A percentile compares a stretch with the other conserved stretches of the same genome.
phyloP scores from a whole-genome alignment of 1,140 invertebrate species.

The Drosophila triauraria region DNA sequence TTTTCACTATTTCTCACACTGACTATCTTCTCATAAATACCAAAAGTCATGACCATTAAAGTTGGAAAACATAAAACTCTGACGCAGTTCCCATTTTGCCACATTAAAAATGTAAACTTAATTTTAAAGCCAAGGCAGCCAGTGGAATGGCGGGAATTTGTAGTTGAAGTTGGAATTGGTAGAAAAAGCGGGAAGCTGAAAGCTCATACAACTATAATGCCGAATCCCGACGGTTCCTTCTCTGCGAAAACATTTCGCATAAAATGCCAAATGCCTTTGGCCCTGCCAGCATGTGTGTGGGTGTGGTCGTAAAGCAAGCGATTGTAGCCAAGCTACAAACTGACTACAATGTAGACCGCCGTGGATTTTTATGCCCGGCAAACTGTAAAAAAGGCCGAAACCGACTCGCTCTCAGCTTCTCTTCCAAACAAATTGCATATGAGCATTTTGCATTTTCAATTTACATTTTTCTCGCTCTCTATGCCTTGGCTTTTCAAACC shows the following conservation, averaged over 20 bases:
- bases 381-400: slow-evolving; percentile 58
- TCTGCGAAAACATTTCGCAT: slow-evolving; percentile 73
- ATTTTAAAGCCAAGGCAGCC: slow-evolving; percentile 62
- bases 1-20: slow-evolving; percentile 28
- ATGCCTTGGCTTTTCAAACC: slow-evolving; percentile 23
- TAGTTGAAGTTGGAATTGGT: slow-evolving; percentile 42
- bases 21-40: slow-evolving; percentile 26
- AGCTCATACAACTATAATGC: slow-evolving; percentile 59
- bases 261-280: slow-evolving; percentile 76
- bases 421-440: slow-evolving; percentile 74
- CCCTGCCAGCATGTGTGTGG: slow-evolving; percentile 37
- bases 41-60: slow-evolving; percentile 63
- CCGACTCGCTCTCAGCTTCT: slow-evolving; percentile 23
- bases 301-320: slow-evolving; percentile 72
- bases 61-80: slow-evolving; percentile 65
- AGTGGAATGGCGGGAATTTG: slow-evolving; percentile 35
- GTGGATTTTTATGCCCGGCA: slow-evolving; percentile 58
- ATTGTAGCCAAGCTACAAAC: slow-evolving; percentile 66
- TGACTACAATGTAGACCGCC: slow-evolving; percentile 67
- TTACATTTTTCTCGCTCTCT: slow-evolving; percentile 68
- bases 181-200: slow-evolving; percentile 1
- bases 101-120: slow-evolving; percentile 77
- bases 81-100: slow-evolving; percentile 33
- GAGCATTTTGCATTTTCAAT: slow-evolving; percentile 79
- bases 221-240: slow-evolving; percentile 53